These are phyloP conservation scores for Fukomys damarensis DNA, from an alignment of 2,113 vertebrate species.

Conservation along the genomic window DNA sequence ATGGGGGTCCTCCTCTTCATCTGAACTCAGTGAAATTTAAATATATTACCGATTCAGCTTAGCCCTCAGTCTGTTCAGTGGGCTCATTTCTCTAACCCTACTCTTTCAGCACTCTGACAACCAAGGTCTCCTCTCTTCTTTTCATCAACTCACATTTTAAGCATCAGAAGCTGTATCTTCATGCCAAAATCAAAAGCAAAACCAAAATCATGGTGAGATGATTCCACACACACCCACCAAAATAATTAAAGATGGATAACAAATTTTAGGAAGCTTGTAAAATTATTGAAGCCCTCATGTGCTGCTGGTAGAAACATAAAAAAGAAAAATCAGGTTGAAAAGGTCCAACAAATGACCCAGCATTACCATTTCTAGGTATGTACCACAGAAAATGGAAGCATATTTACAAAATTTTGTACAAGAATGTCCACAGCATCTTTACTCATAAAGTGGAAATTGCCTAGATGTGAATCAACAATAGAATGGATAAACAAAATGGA, in stretches of 20 bases:
- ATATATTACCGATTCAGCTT: not conserved
- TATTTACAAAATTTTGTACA: not conserved
- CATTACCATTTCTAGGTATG: not conserved
- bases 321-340: not conserved
- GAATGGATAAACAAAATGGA: not conserved
- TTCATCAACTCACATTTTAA: not conserved
- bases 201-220: not conserved
- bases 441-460: not conserved
- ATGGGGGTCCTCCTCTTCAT: not conserved
- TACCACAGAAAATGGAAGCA: not conserved
- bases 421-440: not conserved
- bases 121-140: conserved; percentile 14
- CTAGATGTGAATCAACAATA: not conserved
- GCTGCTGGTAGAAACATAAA: not conserved
- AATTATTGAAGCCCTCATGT: not conserved
- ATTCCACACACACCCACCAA: not conserved
- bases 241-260: not conserved
- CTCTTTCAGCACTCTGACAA: not conserved
- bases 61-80: not conserved
- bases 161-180: not conserved
- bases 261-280: not conserved
- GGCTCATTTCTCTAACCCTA: not conserved
- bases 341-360: not conserved
- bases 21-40: not conserved
- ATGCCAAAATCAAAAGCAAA: too few species aligned